Evolutionary conservation across 2,797 vertebrate species (phyloP).

Genomic region (Cossypha heuglini): DNA sequence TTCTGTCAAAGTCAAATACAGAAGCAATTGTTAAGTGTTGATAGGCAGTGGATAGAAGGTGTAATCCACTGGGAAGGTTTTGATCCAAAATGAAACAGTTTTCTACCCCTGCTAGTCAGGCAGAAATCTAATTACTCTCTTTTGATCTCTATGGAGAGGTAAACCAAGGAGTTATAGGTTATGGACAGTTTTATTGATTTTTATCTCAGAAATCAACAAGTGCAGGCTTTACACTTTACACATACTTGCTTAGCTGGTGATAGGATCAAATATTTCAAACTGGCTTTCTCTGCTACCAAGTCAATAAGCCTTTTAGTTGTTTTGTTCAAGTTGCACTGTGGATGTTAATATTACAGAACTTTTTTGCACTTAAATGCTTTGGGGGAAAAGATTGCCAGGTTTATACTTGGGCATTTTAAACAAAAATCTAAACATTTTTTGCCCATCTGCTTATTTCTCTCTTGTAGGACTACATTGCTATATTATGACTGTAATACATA

Average conservation of each 20-base stretch:
- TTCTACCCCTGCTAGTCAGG: conserved; percentile 74
- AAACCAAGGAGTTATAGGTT: conserved; percentile 72
- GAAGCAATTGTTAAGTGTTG: conserved; percentile 71
- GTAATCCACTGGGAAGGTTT: conserved; percentile 72
- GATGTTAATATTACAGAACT: conserved; percentile 45
- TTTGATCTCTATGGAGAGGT: conserved; percentile 74
- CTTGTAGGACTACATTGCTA: neutral
- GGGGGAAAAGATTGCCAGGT: neutral
- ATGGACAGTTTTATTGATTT: conserved; percentile 76
- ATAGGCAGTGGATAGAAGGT: conserved; percentile 68
- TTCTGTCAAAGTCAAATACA: conserved; percentile 70
- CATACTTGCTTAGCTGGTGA: conserved; percentile 71
- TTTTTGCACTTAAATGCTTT: conserved; percentile 35
- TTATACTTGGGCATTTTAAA: neutral
- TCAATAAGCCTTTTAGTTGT: conserved; percentile 73
- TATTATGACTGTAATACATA: neutral
- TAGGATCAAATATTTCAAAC: conserved; percentile 76
- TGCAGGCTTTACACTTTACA: conserved; percentile 74
- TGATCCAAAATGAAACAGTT: conserved; percentile 77
- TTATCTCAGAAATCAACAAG: conserved; percentile 78
- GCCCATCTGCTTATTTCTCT: neutral
- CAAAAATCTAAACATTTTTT: neutral
- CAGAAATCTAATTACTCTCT: conserved; percentile 78
- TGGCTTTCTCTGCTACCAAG: conserved; percentile 58
- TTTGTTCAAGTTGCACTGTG: conserved; percentile 62